These are phyloP conservation scores for Pollachius pollachius DNA, from an alignment of 2,113 vertebrate genomes.

Conservation along the genomic window DNA sequence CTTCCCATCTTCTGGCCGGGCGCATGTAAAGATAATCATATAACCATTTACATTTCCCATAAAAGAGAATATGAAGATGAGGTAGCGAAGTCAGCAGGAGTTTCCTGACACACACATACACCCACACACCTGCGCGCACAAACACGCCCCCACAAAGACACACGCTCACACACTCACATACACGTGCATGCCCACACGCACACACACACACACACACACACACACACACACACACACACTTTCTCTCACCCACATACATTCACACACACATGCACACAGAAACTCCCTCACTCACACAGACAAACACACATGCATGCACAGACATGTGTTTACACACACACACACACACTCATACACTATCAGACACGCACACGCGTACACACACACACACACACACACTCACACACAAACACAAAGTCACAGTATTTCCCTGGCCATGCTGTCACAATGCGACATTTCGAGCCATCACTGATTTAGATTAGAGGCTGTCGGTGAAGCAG, in stretches of 20 bases:
- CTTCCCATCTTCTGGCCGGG: constrained; percentile 64
- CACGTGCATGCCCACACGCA: constrained; percentile 3
- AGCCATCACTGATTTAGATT: constrained; percentile 69
- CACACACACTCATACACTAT: neutral
- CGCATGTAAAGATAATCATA: constrained; percentile 73
- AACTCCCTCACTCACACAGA: constrained; percentile 11
- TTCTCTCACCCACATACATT: no score
- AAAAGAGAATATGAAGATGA: constrained; percentile 72
- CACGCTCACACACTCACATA: neutral
- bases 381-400: constrained; percentile 11
- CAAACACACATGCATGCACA: constrained; percentile 5
- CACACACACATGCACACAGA: constrained; percentile 31
- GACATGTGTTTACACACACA: no score
- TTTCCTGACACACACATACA: constrained; percentile 44
- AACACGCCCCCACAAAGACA: constrained; percentile 14
- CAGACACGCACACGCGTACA: constrained; percentile 8
- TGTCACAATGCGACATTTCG: constrained; percentile 68
- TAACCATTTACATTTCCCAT: constrained; percentile 72
- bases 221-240: constrained; percentile 35
- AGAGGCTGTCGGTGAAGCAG: constrained; percentile 62
- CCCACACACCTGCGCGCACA: constrained; percentile 22
- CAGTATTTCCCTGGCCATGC: constrained; percentile 61
- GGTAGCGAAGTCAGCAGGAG: constrained; percentile 58
- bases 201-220: constrained; percentile 37
- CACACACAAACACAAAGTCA: constrained; percentile 42